These are phyloP conservation scores for Vimba vimba DNA, from an alignment of 2,113 vertebrate species.

Conservation along the genomic window DNA sequence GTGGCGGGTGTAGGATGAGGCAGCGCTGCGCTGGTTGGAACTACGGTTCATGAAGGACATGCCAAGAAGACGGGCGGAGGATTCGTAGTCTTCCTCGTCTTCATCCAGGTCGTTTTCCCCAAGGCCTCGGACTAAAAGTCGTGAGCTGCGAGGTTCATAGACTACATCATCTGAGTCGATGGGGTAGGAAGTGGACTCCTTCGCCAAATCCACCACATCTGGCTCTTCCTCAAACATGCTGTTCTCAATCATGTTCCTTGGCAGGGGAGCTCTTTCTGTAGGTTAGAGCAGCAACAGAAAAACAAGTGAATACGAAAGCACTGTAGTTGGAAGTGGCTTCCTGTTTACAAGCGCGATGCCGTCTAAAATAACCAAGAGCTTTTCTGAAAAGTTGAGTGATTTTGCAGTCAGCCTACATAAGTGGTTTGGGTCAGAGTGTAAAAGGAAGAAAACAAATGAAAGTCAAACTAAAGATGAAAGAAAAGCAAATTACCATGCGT, in stretches of 20 bases:
- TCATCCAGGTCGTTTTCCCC: constrained; percentile 94
- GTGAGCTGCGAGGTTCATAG: constrained; percentile 91
- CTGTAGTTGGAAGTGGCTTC: not conserved
- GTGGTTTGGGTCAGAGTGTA: not conserved
- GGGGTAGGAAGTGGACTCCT: constrained; percentile 88
- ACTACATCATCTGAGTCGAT: constrained; percentile 91
- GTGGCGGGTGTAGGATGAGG: constrained; percentile 80
- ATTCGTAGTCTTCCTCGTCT: constrained; percentile 95
- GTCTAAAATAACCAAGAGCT: not conserved
- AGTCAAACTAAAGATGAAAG: constrained; percentile 3
- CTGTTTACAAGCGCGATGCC: constrained; percentile 18
- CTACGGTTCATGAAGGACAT: constrained; percentile 99
- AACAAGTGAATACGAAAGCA: constrained; percentile 4
- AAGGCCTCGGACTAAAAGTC: constrained; percentile 91
- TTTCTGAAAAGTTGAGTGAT: not conserved
- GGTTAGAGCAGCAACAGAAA: constrained; percentile 57
- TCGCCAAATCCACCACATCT: constrained; percentile 93
- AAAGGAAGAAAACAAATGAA: not conserved
- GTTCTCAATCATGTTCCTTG: constrained; percentile 99
- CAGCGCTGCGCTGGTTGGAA: constrained; percentile 77
- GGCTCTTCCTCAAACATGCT: constrained; percentile 99
- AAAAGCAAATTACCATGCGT: not conserved
- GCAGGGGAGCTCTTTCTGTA: constrained; percentile 85
- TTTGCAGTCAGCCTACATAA: not conserved
- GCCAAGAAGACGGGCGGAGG: constrained; percentile 92